These are phyloP conservation scores for Cheilosia vernalis DNA, from an alignment of 2,888 invertebrate genomes.

Conservation along the genomic window DNA sequence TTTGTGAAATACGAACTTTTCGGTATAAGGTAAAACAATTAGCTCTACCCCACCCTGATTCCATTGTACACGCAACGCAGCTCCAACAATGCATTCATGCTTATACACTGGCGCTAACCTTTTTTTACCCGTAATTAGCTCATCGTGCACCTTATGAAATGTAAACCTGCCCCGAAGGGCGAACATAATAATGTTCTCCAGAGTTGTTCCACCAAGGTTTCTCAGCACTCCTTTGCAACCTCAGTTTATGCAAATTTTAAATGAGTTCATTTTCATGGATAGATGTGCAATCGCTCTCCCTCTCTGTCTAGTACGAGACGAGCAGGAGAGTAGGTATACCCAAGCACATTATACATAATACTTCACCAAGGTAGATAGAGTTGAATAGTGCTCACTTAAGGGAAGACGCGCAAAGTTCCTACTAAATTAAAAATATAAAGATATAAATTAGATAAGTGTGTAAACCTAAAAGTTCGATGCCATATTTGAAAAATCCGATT, in stretches of 20 bases:
- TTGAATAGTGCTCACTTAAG: neutral
- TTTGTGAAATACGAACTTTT: slow-evolving; percentile 44
- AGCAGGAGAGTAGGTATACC: neutral
- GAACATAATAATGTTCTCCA: slow-evolving; percentile 49
- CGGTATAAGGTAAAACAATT: slow-evolving; percentile 50
- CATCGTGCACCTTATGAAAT: slow-evolving; percentile 60
- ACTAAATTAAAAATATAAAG: too few species aligned
- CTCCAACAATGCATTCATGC: slow-evolving; percentile 17
- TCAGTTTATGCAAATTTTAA: slow-evolving; percentile 66
- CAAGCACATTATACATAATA: neutral
- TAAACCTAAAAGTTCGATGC: too few species aligned
- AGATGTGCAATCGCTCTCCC: neutral
- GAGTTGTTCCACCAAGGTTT: slow-evolving; percentile 21
- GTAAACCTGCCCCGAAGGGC: slow-evolving; percentile 41
- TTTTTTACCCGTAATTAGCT: slow-evolving; percentile 59
- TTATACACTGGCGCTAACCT: slow-evolving; percentile 33
- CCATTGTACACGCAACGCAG: slow-evolving; percentile 7
- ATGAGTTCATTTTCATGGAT: slow-evolving; percentile 50
- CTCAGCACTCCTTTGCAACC: slow-evolving; percentile 26
- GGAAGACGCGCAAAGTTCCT: neutral
- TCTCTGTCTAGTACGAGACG: neutral
- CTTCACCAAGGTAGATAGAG: neutral
- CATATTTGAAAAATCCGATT: too few species aligned
- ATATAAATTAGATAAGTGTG: too few species aligned
- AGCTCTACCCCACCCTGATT: slow-evolving; percentile 7